phyloP scores from a whole-genome alignment of 2,113 vertebrate genomes.

The Prunella himalayana region DNA sequence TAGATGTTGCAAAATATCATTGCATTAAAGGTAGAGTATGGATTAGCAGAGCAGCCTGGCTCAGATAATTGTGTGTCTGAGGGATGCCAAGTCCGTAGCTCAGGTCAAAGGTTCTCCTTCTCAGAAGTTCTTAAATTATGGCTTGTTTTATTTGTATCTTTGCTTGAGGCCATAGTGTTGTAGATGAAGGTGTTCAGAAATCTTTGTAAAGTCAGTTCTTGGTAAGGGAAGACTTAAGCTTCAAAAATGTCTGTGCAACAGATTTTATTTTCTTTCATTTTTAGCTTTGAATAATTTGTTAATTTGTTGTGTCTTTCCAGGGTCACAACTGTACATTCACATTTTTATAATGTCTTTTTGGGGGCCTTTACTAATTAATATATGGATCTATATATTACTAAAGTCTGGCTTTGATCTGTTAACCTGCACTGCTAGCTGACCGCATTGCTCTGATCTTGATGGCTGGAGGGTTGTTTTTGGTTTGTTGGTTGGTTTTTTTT shows the following conservation, averaged over 20 bases:
- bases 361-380: conserved; percentile 14
- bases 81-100: conserved; percentile 28
- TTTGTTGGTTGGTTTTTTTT: neutral
- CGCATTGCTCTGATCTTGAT: conserved; percentile 43
- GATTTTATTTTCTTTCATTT: neutral
- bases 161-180: conserved; percentile 57
- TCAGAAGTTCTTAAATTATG: conserved; percentile 71
- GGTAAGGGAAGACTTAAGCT: conserved; percentile 6
- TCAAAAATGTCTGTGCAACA: neutral
- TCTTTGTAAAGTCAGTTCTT: conserved; percentile 39
- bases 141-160: conserved; percentile 69
- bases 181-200: conserved; percentile 58
- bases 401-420: conserved; percentile 66
- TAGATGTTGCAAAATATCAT: conserved; percentile 46
- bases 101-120: conserved; percentile 60
- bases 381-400: conserved; percentile 52
- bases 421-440: conserved; percentile 35
- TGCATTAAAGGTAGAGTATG: conserved; percentile 47
- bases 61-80: conserved; percentile 67
- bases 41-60: conserved; percentile 21
- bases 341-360: conserved; percentile 28
- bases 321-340: conserved; percentile 8
- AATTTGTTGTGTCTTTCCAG: conserved; percentile 46
- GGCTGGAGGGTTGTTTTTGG: neutral
- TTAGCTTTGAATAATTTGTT: conserved; percentile 35